Percentiles rank a stretch among this genome's conserved stretches.
Conservation (phyloP, 1,140 invertebrate genomes). For the Zelostemma sp. region DNA sequence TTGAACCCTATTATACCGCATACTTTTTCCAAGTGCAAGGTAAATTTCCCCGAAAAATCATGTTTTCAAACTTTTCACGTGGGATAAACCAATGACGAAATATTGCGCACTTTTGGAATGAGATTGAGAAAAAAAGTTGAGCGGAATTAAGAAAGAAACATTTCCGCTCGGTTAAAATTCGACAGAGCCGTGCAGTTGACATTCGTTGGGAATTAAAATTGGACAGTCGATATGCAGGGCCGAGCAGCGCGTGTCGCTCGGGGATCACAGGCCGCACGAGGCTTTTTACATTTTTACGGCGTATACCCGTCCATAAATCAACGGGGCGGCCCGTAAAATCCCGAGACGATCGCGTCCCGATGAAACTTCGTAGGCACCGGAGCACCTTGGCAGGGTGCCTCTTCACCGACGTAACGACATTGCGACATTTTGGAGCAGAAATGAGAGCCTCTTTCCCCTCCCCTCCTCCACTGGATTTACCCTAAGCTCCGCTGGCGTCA, state of each 20-base stretch:
- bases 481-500: conserved; percentile 18
- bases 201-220: conserved; percentile 24
- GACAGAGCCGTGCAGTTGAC: conserved; percentile 11
- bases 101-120: no score
- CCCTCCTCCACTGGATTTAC: conserved; percentile 32
- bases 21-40: no score
- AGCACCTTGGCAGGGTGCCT: conserved; percentile 52
- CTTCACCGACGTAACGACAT: conserved; percentile 54
- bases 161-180: background rate
- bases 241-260: conserved; percentile 37
- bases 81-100: no score
- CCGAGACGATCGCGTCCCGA: conserved; percentile 12
- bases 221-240: conserved; percentile 25
- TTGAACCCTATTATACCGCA: no score
- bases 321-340: conserved; percentile 55
- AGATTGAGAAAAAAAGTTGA: no score
- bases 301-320: conserved; percentile 60
- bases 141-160: no score
- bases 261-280: conserved; percentile 25
- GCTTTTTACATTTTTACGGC: conserved; percentile 38
- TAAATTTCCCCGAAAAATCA: no score
- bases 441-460: conserved; percentile 23
- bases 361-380: conserved; percentile 20
- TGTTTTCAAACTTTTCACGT: no score
- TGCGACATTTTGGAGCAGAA: conserved; percentile 61